Evolutionary conservation across 1,140 invertebrate genomes (phyloP).

Genomic region (Phortica variegata): DNA sequence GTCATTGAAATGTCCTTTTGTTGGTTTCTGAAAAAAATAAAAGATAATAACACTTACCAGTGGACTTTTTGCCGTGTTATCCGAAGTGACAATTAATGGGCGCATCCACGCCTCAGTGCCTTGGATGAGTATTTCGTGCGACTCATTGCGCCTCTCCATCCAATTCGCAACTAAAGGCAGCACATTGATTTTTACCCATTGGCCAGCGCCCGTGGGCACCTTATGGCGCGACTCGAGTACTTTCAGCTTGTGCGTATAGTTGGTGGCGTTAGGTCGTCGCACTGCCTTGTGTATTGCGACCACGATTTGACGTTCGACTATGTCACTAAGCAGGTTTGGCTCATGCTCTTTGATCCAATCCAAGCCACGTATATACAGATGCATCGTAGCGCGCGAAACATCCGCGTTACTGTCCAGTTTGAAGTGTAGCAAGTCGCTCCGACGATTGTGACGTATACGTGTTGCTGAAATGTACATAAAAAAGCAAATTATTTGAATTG

Average conservation of each 20-base stretch:
- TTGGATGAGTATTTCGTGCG: conserved; percentile 73
- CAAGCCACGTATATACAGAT: conserved; percentile 38
- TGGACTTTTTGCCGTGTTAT: conserved; percentile 25
- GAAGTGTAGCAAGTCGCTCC: conserved; percentile 34
- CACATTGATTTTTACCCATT: conserved; percentile 74
- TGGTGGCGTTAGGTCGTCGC: conserved; percentile 26
- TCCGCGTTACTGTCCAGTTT: conserved; percentile 32
- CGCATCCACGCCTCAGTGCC: conserved; percentile 62
- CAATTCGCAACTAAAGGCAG: conserved; percentile 75
- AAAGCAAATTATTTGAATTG: background rate
- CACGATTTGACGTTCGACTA: conserved; percentile 23
- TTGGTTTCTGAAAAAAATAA: no score
- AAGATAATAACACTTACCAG: no score
- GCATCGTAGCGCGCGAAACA: conserved; percentile 36
- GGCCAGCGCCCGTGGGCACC: conserved; percentile 60
- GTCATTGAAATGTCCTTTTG: no score
- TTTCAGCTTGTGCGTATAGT: conserved; percentile 34
- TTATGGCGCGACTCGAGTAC: conserved; percentile 37
- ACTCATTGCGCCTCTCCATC: conserved; percentile 71
- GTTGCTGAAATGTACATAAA: conserved; percentile 6
- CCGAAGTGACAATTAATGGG: conserved; percentile 42
- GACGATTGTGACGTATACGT: conserved; percentile 30
- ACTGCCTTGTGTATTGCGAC: conserved; percentile 28
- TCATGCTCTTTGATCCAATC: conserved; percentile 39
- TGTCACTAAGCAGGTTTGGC: conserved; percentile 27